Evolutionary conservation across 2,113 vertebrate genomes (phyloP).

Genomic region (Thymallus thymallus): DNA sequence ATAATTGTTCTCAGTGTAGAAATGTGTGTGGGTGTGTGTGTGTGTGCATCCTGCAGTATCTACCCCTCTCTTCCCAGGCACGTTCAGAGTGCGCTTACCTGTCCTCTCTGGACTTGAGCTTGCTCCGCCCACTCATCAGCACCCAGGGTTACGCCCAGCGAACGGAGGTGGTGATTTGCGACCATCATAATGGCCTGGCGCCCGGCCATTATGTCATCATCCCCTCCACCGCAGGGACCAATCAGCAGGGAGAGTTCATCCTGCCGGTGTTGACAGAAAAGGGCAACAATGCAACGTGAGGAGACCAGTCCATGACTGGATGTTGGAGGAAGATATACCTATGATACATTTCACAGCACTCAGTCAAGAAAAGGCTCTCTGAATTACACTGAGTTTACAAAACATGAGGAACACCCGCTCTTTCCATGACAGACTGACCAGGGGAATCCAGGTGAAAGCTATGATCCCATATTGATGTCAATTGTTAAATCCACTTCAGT

Average conservation of each 20-base stretch:
- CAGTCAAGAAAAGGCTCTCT: too few relatives aligned
- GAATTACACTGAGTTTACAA: too few relatives aligned
- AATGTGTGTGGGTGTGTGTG: not conserved
- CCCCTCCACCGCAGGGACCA: conserved; percentile 53
- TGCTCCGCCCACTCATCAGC: conserved; percentile 30
- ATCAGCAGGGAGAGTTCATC: conserved; percentile 69
- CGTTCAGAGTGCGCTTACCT: conserved; percentile 31
- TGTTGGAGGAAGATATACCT: too few relatives aligned
- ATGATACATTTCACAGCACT: too few relatives aligned
- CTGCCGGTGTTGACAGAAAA: conserved; percentile 72
- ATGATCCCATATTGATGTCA: too few relatives aligned
- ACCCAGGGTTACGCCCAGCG: conserved; percentile 23
- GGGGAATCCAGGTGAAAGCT: too few relatives aligned
- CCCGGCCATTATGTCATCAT: conserved; percentile 74
- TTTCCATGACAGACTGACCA: too few relatives aligned
- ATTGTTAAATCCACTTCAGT: too few relatives aligned
- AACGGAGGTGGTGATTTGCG: conserved; percentile 66
- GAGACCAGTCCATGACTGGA: too few relatives aligned
- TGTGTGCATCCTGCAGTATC: not conserved
- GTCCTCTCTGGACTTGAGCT: conserved; percentile 47
- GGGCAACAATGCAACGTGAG: conserved; percentile 65
- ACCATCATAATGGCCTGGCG: conserved; percentile 56
- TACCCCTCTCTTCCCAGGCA: conserved; percentile 47
- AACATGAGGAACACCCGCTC: too few relatives aligned
- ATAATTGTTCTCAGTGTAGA: not conserved